Base-by-base conservation (phyloP, 2,888 invertebrate species). In the Ichneumon xanthorius region DNA sequence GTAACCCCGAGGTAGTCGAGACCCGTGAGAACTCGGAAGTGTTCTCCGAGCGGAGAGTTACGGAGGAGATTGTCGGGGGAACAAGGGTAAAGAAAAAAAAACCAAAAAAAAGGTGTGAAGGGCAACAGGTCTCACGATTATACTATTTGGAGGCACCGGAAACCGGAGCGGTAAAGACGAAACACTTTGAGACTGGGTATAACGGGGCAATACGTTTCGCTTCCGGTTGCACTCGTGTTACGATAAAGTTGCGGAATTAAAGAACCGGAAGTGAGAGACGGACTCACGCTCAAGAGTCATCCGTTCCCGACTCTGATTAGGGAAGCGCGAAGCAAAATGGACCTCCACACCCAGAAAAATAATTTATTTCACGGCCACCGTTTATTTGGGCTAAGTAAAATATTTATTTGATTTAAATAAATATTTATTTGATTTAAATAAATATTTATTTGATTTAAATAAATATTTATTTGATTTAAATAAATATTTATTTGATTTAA, bases 1-100 rank as follows among this genome's bases (percentile, higher is more conserved):
- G 76, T 77, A 72, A 67, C 19, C 50, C 48, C 75, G 71, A 67
- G 37, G 58, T 55, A 58, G 55, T n/a, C 61, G 63, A 63, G 63
- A 63, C 58, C 33, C 80, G 82, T 85, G 85, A 63, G 80, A 85
- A 80, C 76, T 80, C 82, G 76, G 82, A 68, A 82, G 76, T 82
- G 33, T 72, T 58, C 67, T 63, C 65, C 45, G 45, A 75, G 33
- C 40, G 33, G 6, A 70, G 61, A 48, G 48, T 19, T 61, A 22
- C 22, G 55, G 53, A 26, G 19, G 70, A 48, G 45, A 81, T 33
- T n/a, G 68, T 48, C 45, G 50, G 37, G 7, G 61, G 30, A 76
- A 72, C 48, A 30, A 71, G 45, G 61, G 48, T 58, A 70, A 71
- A 48, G 4, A 16, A 48, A 16, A 48, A 16, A 45, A 45, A 45